Evolutionary conservation across 2,797 vertebrate species (phyloP).

Genomic region (Sciaenops ocellatus): DNA sequence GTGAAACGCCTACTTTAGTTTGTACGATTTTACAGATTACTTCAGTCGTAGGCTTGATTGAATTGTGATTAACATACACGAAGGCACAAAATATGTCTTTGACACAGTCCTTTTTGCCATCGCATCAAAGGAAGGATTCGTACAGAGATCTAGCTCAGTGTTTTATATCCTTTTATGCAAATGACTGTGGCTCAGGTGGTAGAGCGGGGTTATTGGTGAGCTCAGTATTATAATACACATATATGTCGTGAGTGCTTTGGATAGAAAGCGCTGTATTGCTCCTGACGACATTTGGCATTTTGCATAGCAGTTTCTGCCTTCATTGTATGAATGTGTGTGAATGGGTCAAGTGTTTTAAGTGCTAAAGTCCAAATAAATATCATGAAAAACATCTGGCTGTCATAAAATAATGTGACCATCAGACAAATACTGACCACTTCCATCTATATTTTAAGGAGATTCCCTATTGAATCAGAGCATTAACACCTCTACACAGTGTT

Average conservation of each 20-base stretch:
- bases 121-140: background rate
- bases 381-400: background rate
- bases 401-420: background rate
- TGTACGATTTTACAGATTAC: no score
- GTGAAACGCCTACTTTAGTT: background rate
- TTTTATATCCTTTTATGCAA: conserved; percentile 1
- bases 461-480: background rate
- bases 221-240: no score
- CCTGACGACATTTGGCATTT: no score
- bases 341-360: no score
- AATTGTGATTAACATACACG: background rate
- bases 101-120: background rate
- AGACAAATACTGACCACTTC: background rate
- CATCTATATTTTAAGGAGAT: background rate
- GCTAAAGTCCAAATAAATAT: background rate
- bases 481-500: background rate
- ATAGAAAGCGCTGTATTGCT: no score
- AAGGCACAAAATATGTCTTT: background rate
- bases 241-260: no score
- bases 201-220: no score
- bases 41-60: background rate
- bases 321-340: no score
- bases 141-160: background rate
- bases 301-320: no score
- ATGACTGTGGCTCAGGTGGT: no score